Percentiles rank a stretch among this genome's conserved stretches.
phyloP scores from a whole-genome alignment of 2,797 vertebrate genomes.

The Chaetodon trifasciatus region DNA sequence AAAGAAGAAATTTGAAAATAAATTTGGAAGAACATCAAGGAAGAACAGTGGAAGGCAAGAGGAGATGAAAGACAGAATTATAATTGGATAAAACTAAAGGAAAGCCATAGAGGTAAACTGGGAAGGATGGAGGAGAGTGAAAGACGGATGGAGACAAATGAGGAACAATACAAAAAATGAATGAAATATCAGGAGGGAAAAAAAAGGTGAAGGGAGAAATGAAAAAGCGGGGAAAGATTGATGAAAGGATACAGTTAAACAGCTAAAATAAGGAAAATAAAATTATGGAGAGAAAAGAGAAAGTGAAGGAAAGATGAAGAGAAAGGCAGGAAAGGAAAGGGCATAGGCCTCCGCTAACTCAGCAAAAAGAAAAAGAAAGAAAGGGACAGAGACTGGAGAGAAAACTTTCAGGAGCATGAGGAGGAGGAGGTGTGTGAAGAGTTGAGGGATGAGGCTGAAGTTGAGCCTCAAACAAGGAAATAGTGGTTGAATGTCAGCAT shows the following conservation, averaged over 20 bases:
- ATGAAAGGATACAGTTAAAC: conserved; percentile 5
- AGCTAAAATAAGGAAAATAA: not conserved
- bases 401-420: not conserved
- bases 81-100: not conserved
- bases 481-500: not conserved
- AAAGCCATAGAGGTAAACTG: conserved; percentile 7
- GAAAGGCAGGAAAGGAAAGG: not conserved
- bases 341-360: not conserved
- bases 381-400: not conserved
- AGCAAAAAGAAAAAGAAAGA: not conserved
- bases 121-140: not conserved
- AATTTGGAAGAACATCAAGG: conserved; percentile 13
- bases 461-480: not conserved
- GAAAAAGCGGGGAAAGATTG: not conserved
- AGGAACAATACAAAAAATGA: not conserved
- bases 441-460: not conserved
- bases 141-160: conserved; percentile 18
- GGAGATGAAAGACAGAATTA: not conserved
- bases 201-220: not conserved
- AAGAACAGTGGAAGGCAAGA: not conserved
- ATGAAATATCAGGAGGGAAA: not conserved
- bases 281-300: not conserved
- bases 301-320: not conserved
- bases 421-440: not conserved
- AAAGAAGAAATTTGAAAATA: conserved; percentile 38